Conservation (phyloP, 2,888 invertebrate species). For the Altica lythri region DNA sequence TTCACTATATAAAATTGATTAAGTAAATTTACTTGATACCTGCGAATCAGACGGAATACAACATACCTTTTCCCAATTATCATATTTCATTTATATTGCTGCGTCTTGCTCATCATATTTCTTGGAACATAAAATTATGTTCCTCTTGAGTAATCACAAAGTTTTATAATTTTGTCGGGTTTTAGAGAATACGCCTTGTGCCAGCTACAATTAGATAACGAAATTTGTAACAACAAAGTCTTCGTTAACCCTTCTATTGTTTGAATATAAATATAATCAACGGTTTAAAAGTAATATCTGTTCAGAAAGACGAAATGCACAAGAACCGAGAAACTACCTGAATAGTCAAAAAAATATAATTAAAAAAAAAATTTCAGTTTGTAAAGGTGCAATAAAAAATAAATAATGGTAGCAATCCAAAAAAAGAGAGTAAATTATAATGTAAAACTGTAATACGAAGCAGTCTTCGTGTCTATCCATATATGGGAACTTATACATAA, state of each 20-base stretch:
- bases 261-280: conserved; percentile 19
- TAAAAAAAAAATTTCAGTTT: too few species aligned
- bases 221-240: conserved; percentile 22
- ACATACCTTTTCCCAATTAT: neutral
- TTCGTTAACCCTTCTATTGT: conserved; percentile 23
- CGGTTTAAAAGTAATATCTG: conserved; percentile 5
- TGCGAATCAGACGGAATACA: too few species aligned
- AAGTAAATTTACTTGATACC: too few species aligned
- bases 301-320: conserved; percentile 1
- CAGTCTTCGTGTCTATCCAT: too few species aligned
- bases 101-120: neutral
- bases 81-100: neutral
- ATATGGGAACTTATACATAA: too few species aligned
- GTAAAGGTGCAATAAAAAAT: too few species aligned
- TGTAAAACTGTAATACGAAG: too few species aligned
- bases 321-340: too few species aligned
- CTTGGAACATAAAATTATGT: neutral
- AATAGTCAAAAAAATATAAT: too few species aligned
- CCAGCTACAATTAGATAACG: conserved; percentile 9
- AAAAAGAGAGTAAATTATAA: too few species aligned
- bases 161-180: neutral
- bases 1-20: too few species aligned
- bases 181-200: neutral
- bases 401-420: too few species aligned
- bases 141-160: conserved; percentile 1